Evolutionary conservation across 2,888 invertebrate species (phyloP).

Genomic region (Anagyrus pseudococci): DNA sequence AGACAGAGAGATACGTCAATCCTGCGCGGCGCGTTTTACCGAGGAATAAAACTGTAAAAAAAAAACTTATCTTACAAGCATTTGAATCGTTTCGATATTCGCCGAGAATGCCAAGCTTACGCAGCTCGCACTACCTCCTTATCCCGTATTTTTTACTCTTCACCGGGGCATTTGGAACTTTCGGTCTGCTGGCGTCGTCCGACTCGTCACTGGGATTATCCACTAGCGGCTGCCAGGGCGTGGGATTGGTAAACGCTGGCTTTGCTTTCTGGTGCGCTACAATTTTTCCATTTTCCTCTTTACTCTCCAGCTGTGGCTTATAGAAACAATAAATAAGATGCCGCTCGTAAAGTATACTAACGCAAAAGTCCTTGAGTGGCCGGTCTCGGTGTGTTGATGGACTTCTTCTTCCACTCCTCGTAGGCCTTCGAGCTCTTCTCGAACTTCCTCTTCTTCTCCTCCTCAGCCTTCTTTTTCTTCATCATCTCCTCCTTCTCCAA

Average conservation of each 20-base stretch:
- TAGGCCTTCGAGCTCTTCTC: conserved; percentile 68
- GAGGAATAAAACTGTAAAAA: no score
- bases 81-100: no score
- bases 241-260: conserved; percentile 72
- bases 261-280: conserved; percentile 71
- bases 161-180: no score
- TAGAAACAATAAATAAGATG: no score
- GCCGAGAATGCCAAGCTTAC: no score
- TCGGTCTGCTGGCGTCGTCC: conserved; percentile 25
- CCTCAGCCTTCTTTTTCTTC: conserved; percentile 63
- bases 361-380: conserved; percentile 69
- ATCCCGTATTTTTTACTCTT: not conserved
- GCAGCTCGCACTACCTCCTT: not conserved
- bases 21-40: no score
- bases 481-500: conserved; percentile 62
- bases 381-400: conserved; percentile 70
- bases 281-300: no score
- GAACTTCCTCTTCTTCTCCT: conserved; percentile 64
- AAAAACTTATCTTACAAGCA: conserved; percentile 17
- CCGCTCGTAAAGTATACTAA: conserved; percentile 56
- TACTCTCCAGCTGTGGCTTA: no score
- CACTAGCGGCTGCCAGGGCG: conserved; percentile 68
- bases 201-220: conserved; percentile 47
- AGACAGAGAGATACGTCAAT: no score
- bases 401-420: conserved; percentile 69